Evolutionary conservation across 2,888 invertebrate genomes (phyloP).

Genomic region (Tupiocoris notatus): DNA sequence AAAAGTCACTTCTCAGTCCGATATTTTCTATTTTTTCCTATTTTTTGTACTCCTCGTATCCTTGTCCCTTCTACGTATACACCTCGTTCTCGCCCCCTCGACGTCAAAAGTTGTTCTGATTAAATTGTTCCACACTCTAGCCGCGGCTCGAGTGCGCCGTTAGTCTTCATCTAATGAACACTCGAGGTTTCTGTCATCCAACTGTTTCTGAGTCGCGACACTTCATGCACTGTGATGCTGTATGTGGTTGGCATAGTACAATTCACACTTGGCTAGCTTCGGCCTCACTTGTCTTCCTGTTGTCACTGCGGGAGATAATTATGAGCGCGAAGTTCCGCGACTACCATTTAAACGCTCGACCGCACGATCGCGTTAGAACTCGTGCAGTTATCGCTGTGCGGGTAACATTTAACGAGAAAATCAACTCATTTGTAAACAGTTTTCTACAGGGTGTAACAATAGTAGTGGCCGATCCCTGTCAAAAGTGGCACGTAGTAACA

Average conservation of each 20-base stretch:
- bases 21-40: no score
- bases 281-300: not conserved
- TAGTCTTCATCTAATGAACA: slow-evolving; percentile 37
- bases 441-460: no score
- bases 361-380: no score
- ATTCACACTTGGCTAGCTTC: not conserved
- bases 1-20: no score
- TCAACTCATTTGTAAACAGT: no score
- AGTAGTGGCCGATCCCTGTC: no score
- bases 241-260: not conserved
- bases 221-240: not conserved
- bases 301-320: not conserved
- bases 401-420: no score
- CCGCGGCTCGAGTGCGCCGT: slow-evolving; percentile 30
- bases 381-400: no score
- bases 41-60: no score
- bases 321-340: not conserved
- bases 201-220: slow-evolving; percentile 30
- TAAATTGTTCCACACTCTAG: slow-evolving; percentile 36
- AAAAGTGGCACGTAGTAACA: no score
- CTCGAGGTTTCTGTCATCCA: slow-evolving; percentile 27
- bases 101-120: slow-evolving; percentile 15
- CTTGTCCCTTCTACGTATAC: no score
- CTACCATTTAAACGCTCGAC: not conserved
- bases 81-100: not conserved